Conservation (phyloP, 1,140 invertebrate species). For the Samia ricini region DNA sequence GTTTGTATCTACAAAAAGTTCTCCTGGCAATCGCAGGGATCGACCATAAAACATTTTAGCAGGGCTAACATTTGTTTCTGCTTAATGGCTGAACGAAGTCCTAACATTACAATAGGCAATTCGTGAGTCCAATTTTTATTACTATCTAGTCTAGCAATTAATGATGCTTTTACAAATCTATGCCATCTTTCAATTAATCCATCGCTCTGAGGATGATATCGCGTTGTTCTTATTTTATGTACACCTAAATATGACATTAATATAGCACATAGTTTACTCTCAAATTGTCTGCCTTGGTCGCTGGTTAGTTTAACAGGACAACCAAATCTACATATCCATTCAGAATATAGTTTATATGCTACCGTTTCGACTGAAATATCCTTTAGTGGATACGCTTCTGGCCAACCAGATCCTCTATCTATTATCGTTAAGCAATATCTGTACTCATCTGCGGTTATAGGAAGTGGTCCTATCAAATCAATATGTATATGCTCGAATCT, state of each 20-base stretch:
- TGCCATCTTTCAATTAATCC: slow-evolving; percentile 19
- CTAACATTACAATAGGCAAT: slow-evolving; percentile 33
- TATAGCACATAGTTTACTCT: background rate
- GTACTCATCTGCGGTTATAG: background rate
- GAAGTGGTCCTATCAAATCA: background rate
- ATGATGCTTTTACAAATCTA: slow-evolving; percentile 11
- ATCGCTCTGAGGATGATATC: background rate
- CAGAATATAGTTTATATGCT: background rate
- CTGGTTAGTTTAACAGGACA: background rate
- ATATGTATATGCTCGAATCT: slow-evolving; percentile 2
- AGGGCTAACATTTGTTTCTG: no score
- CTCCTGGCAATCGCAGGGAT: no score
- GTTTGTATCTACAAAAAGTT: no score
- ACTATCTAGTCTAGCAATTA: slow-evolving; percentile 21
- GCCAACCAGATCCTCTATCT: background rate
- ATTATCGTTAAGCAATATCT: slow-evolving; percentile 3
- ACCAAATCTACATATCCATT: slow-evolving; percentile 3
- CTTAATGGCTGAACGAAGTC: slow-evolving; percentile 32
- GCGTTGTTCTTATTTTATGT: background rate
- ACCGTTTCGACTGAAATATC: slow-evolving; percentile 2
- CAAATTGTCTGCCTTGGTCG: slow-evolving; percentile 1
- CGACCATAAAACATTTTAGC: no score
- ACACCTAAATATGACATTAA: background rate
- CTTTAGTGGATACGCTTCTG: background rate
- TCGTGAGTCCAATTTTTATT: slow-evolving; percentile 23